phyloP scores from a whole-genome alignment of 2,113 vertebrate species.

The Hirundichthys speculiger region DNA sequence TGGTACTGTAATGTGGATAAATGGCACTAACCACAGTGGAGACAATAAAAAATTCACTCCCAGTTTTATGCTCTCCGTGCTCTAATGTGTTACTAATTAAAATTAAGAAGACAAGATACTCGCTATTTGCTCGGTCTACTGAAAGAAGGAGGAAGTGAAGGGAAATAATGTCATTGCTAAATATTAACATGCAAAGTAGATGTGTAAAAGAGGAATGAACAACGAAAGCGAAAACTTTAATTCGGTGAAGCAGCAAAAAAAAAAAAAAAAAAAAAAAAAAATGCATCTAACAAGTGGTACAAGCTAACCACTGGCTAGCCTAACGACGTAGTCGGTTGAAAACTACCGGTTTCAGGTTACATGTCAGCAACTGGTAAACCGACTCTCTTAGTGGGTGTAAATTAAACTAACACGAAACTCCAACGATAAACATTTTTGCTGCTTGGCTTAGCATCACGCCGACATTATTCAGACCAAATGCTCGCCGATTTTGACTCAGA shows the following conservation, averaged over 20 bases:
- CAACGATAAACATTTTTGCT: not conserved
- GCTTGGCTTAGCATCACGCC: too few relatives aligned
- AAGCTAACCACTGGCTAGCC: conserved; percentile 31
- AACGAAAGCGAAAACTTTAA: not conserved
- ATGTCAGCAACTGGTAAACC: not conserved
- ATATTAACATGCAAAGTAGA: not conserved
- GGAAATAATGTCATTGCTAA: too few relatives aligned
- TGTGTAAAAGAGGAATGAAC: too few relatives aligned
- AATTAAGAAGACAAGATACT: too few relatives aligned
- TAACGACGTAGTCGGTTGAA: not conserved
- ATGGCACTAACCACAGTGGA: too few relatives aligned
- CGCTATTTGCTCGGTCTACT: too few relatives aligned
- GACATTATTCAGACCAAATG: too few relatives aligned
- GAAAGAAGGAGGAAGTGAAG: too few relatives aligned
- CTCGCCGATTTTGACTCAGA: conserved; percentile 2
- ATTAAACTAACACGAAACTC: not conserved
- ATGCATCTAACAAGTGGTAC: conserved; percentile 20
- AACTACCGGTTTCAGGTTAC: not conserved
- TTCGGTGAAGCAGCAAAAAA: not conserved
- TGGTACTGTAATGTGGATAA: too few relatives aligned
- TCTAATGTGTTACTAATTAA: too few relatives aligned
- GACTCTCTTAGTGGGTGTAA: not conserved
- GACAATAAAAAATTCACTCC: too few relatives aligned
- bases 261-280: not conserved
- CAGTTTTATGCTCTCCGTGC: too few relatives aligned